Evolutionary conservation across 2,888 invertebrate species (phyloP), one percentile per base, ranked within the genome.

Genomic region (Cordilura impudica): DNA sequence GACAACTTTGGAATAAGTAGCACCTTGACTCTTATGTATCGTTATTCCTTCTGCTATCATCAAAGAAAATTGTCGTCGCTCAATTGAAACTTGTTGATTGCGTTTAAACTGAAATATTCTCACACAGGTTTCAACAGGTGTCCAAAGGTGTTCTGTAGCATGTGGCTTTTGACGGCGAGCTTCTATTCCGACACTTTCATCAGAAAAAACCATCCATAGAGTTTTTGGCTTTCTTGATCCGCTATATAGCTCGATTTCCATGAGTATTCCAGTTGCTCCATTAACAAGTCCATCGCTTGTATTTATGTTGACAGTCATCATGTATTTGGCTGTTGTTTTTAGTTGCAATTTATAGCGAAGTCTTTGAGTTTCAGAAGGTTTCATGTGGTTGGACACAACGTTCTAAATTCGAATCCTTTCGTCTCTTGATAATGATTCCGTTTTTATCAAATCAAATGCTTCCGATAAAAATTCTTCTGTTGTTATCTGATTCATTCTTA

Each of bases 1-100:
- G 1, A 58, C 69, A n/a, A 74, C 70, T 26, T 71, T 47, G 0
- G 54, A 49, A 47, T 70, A 70, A 2, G 61, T 70, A 6, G 71
- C 71, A 5, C 70, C 76, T 60, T 76, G 73, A 18, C 80, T 80
- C 58, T 72, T 80, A 2, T 72, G 72, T 2, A 72, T 76, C 1
- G 77, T 81, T 5, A 75, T 72, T 0, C 61, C 67, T 60, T 74
- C 70, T 14, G 70, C 72, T 53, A 70, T 5, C 2, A 69, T 51
- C 2, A 73, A 10, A 4, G 72, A 73, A 31, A 78, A 78, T 6
- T 73, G 49, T 6, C 6, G 54, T 16, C 60, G 60, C 4, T 72
- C 61, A 26, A 71, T 72, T 3, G 8, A 56, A 3, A 78, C 39
- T 14, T 61, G 39, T 4, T 49, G 21, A 51, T 73, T 78, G 5